These are phyloP conservation scores for Merluccius polli DNA, from an alignment of 2,797 vertebrate genomes.

Conservation along the genomic window DNA sequence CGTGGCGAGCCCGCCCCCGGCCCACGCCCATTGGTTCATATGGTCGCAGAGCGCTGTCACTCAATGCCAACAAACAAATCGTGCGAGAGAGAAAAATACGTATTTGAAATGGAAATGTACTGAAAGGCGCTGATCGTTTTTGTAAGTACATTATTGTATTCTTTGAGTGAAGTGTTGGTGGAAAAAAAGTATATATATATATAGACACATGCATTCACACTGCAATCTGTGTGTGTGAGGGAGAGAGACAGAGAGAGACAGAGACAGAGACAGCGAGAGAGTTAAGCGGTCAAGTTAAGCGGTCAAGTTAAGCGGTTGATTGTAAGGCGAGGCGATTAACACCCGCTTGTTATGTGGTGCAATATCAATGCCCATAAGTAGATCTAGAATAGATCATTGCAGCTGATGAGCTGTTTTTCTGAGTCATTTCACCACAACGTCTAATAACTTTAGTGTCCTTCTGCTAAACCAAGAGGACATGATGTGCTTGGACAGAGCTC, in stretches of 20 bases:
- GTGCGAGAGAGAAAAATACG: not conserved
- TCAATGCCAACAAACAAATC: constrained; percentile 39
- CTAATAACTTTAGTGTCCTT: constrained; percentile 1
- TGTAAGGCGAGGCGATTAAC: constrained; percentile 51
- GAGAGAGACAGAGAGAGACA: not conserved
- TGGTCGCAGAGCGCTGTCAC: constrained; percentile 39
- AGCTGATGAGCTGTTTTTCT: not conserved
- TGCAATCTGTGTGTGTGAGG: no score
- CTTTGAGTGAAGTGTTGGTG: no score
- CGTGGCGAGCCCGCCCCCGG: constrained; percentile 41
- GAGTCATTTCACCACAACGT: not conserved
- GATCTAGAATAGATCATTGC: constrained; percentile 21
- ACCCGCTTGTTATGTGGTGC: constrained; percentile 46
- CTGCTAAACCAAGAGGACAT: not conserved
- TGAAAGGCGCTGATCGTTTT: not conserved
- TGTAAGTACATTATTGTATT: no score
- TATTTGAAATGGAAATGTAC: constrained; percentile 3
- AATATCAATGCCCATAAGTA: constrained; percentile 29
- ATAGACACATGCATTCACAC: not conserved
- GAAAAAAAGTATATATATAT: no score
- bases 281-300: no score
- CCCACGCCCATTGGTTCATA: constrained; percentile 49
- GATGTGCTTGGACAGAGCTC: not conserved
- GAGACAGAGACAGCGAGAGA: not conserved
- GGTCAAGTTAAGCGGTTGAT: constrained; percentile 4